Conservation (phyloP, 2,113 vertebrate genomes). For the Noctilio leporinus region DNA sequence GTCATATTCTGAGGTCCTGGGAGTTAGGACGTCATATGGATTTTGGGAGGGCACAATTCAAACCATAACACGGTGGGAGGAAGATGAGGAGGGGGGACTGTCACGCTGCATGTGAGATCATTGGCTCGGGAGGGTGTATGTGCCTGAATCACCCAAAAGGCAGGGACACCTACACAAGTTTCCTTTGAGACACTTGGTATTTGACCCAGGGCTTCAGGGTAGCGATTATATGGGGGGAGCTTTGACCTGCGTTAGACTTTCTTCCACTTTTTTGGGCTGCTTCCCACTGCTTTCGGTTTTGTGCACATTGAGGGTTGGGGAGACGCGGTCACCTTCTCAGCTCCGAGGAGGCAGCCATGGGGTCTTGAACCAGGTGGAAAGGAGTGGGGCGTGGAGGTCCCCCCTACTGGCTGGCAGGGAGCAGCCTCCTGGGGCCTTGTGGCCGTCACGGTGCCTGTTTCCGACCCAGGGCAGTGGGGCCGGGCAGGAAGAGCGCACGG, state of each 20-base stretch:
- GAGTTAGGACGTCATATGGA: background rate
- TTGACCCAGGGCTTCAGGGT: accelerated
- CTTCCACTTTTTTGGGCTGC: accelerated
- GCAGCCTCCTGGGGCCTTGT: background rate
- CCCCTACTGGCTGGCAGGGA: accelerated
- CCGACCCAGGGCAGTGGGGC: accelerated
- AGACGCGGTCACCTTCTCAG: background rate
- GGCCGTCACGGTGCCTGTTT: background rate
- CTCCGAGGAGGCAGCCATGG: accelerated
- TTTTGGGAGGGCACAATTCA: background rate
- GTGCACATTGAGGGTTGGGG: accelerated
- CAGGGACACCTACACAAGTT: accelerated
- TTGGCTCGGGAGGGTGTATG: accelerated
- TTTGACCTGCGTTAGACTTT: accelerated
- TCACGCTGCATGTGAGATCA: accelerated
- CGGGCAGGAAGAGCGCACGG: accelerated
- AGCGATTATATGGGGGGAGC: accelerated
- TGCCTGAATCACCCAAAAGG: accelerated
- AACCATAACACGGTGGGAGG: accelerated
- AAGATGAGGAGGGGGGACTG: too few relatives aligned
- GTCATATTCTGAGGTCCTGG: background rate
- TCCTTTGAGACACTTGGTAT: background rate
- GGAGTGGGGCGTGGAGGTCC: too few relatives aligned
- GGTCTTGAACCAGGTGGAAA: background rate
- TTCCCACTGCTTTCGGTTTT: accelerated